Percentiles rank a stretch among this genome's conserved stretches.
Conservation (phyloP, 2,797 vertebrate genomes). For the Periparus ater region DNA sequence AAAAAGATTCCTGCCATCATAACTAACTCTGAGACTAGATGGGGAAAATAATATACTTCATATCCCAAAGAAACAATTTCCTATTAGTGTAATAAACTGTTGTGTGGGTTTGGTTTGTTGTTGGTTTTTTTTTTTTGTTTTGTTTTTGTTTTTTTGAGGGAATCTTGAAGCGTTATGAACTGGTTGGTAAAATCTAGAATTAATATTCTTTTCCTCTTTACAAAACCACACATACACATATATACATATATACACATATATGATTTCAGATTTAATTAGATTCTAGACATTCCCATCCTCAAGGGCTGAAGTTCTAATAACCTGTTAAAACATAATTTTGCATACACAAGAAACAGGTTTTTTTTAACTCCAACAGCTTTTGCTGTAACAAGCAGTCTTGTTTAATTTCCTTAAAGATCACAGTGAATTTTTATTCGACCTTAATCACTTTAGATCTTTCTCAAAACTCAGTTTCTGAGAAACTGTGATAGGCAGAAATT, state of each 20-base stretch:
- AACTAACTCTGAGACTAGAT: not conserved
- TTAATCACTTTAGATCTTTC: not conserved
- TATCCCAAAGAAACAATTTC: constrained; percentile 3
- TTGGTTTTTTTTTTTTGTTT: not conserved
- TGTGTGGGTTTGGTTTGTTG: not conserved
- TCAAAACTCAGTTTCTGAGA: not conserved
- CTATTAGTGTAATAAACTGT: not conserved
- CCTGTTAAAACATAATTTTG: not conserved
- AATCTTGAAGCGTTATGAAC: not conserved
- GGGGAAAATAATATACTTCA: not conserved
- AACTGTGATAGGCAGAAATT: not conserved
- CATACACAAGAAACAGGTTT: not conserved
- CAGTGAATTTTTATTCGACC: not conserved
- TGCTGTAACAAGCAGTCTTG: not conserved
- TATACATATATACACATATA: not conserved
- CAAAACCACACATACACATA: not conserved
- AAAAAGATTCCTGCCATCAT: not conserved
- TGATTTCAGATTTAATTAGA: not conserved
- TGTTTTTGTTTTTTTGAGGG: not conserved
- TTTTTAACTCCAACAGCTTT: not conserved
- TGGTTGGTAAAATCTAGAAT: not conserved
- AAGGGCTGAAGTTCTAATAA: not conserved
- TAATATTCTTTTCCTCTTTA: not conserved
- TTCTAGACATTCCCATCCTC: not conserved
- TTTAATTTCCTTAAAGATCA: not conserved